Base-by-base conservation (phyloP, 2,888 invertebrate genomes). In the Eupithecia subfuscata region DNA sequence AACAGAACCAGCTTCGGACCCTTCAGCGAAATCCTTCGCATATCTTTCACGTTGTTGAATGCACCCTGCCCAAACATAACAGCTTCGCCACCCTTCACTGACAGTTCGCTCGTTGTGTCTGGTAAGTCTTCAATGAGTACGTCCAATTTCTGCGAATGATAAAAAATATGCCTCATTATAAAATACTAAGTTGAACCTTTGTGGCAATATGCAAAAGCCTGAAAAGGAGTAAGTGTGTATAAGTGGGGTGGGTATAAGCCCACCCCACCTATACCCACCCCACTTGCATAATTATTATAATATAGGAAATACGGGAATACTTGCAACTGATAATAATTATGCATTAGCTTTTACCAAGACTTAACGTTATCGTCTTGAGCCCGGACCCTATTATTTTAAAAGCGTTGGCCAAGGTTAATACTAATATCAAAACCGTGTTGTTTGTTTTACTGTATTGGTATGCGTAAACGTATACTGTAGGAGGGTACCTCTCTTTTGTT, bases 21-120 rank as follows among this genome's bases (percentile, higher is more conserved):
- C 67, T 94, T 92, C 64, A 97, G 90, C 78, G 93, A 91, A 34
- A 97, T 92, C 73, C 95, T 92, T 68, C 93, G 92, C 78, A 96
- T 88, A 76, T 96, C 96, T 25, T 89, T 89, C 68, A 96, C 91
- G 5, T 91, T 89, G 70, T 95, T 94, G 83, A 97, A 95, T 0
- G 96, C 95, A 78, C 96, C 95, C 2, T 93, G 84, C 25, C 94
- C 93, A 78, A 97, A 95, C 82, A 92, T 90, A 69, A 97, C 85
- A 60, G 94, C 92, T 48, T 95, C 90, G 43, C 95, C 96, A 30
- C 96, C 96, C 34, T 90, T 91, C 25, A 97, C 92, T 69, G 95
- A 94, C 75, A 97, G 89, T 82, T 96, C 96, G 78, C 95, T 93
- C 30, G 96, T 95, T n/a, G 94, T 90, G 63, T 91, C 89, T 22